Percentiles rank a stretch among this genome's conserved stretches.
These are phyloP conservation scores for Potamarius usumacintae DNA, from an alignment of 2,113 vertebrate species.

Conservation along the genomic window DNA sequence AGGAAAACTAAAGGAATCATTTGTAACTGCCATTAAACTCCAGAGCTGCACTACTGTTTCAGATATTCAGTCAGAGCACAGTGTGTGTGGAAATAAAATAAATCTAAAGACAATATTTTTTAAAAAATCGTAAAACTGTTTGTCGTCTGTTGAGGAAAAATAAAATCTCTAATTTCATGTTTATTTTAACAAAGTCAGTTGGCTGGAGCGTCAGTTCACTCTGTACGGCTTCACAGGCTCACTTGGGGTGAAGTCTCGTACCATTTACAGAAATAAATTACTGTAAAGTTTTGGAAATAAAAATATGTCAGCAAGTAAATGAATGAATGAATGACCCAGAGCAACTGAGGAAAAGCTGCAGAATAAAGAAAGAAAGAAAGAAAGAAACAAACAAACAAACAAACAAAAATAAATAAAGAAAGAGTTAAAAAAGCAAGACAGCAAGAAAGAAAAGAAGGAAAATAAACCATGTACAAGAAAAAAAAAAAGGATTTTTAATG, in stretches of 20 bases:
- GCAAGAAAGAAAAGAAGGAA: neutral
- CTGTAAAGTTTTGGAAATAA: neutral
- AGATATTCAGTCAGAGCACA: neutral
- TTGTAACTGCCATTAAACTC: neutral
- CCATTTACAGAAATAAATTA: neutral
- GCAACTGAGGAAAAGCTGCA: neutral
- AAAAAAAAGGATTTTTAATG: too few relatives aligned
- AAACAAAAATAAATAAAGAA: too few relatives aligned
- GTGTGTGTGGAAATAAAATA: too few relatives aligned
- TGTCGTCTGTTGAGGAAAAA: too few relatives aligned
- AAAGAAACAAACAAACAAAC: neutral
- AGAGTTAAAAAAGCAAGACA: too few relatives aligned
- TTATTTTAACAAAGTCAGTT: too few relatives aligned
- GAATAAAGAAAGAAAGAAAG: neutral
- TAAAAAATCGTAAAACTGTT: too few relatives aligned
- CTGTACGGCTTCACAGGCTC: neutral
- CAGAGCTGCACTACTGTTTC: neutral
- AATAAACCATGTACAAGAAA: too few relatives aligned
- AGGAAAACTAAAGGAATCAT: neutral
- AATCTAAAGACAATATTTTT: too few relatives aligned
- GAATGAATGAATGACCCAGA: neutral
- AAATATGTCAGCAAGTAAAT: too few relatives aligned
- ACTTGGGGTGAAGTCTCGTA: neutral
- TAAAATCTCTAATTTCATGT: too few relatives aligned
- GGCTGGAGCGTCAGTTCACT: too few relatives aligned